Percentiles rank a stretch among this genome's conserved stretches.
Conservation (phyloP, 2,888 invertebrate species). For the Cheilosia vernalis region DNA sequence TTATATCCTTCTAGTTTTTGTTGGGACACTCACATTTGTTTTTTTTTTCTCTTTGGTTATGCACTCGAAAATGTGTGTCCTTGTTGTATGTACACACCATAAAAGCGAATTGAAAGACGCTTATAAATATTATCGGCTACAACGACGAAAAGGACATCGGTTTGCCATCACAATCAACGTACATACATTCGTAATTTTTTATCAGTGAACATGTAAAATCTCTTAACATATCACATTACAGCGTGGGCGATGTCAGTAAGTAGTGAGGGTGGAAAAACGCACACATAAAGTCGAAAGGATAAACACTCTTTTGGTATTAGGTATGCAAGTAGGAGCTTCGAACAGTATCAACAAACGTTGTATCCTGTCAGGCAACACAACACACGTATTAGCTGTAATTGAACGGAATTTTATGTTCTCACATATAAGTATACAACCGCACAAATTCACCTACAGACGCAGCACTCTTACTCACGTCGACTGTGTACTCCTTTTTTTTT, state of each 20-base stretch:
- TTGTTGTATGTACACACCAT: not conserved
- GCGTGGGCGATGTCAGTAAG: slow-evolving; percentile 1
- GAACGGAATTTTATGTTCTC: slow-evolving; percentile 64
- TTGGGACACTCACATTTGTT: not conserved
- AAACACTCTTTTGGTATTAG: slow-evolving; percentile 28
- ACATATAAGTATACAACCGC: slow-evolving; percentile 38
- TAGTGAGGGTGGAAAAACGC: not conserved
- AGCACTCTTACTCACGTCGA: slow-evolving; percentile 30
- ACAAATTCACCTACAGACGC: slow-evolving; percentile 38
- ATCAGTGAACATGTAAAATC: slow-evolving; percentile 51
- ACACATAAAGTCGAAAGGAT: slow-evolving; percentile 18
- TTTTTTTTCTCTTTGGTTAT: not conserved
- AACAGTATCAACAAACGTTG: slow-evolving; percentile 29
- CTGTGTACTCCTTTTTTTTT: slow-evolving; percentile 34
- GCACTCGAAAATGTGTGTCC: slow-evolving; percentile 5
- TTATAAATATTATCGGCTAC: not conserved
- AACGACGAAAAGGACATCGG: slow-evolving; percentile 23
- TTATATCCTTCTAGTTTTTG: slow-evolving; percentile 20
- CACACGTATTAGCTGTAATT: slow-evolving; percentile 56
- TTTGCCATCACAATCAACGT: slow-evolving; percentile 34
- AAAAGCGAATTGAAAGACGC: not conserved
- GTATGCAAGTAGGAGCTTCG: slow-evolving; percentile 1
- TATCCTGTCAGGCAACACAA: slow-evolving; percentile 28
- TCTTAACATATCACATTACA: slow-evolving; percentile 34
- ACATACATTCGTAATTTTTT: slow-evolving; percentile 31